These are phyloP conservation scores for Lithophane ornitopus DNA, from an alignment of 2,888 invertebrate species.

Conservation along the genomic window DNA sequence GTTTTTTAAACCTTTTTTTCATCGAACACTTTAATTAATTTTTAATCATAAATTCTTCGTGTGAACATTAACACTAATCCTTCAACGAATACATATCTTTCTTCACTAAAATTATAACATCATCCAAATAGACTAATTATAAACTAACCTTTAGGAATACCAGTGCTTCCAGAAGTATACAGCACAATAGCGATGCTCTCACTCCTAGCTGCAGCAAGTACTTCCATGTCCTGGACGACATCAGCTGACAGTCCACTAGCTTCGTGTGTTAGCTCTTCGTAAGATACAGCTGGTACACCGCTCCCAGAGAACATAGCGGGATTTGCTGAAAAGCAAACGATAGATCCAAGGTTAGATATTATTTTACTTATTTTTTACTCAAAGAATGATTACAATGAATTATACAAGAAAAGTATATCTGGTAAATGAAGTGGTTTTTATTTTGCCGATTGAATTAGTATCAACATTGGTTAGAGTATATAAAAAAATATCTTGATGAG, in stretches of 20 bases:
- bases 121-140: conserved; percentile 27
- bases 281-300: conserved; percentile 83
- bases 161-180: conserved; percentile 97
- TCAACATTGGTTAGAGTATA: not conserved
- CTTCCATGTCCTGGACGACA: conserved; percentile 82
- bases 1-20: not conserved
- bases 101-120: not conserved
- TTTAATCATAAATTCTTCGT: not conserved
- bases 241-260: conserved; percentile 83
- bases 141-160: conserved; percentile 97
- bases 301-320: conserved; percentile 81
- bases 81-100: not conserved
- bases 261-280: conserved; percentile 87
- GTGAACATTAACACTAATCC: not conserved
- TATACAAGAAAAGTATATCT: not conserved
- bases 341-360: not conserved
- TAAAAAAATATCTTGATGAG: not conserved
- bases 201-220: conserved; percentile 78
- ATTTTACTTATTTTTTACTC: not conserved
- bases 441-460: not conserved
- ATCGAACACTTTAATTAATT: not conserved
- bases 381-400: not conserved
- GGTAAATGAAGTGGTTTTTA: not conserved
- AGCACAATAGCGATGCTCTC: conserved; percentile 93
- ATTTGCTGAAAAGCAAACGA: conserved; percentile 76